Evolutionary conservation across 2,888 invertebrate genomes (phyloP).

Genomic region (Folsomia manolachei): DNA sequence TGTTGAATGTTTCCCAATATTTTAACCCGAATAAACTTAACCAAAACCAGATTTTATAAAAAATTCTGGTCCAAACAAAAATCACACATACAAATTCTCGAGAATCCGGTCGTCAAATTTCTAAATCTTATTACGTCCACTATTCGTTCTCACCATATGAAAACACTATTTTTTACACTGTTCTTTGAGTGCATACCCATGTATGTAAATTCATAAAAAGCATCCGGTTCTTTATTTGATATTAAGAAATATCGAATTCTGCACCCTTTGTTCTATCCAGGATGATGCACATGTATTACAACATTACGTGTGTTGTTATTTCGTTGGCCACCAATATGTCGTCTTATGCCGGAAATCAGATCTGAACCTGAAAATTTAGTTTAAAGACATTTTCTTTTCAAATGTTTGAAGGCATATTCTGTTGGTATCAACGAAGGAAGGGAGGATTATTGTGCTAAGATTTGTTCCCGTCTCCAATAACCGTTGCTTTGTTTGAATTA

Average conservation of each 20-base stretch:
- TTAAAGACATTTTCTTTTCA: background rate
- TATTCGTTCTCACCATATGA: background rate
- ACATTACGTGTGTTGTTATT: background rate
- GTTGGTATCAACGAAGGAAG: background rate
- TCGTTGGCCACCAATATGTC: too few relatives aligned
- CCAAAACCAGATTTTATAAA: too few relatives aligned
- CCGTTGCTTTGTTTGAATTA: background rate
- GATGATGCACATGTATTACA: too few relatives aligned
- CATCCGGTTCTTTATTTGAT: constrained; percentile 22
- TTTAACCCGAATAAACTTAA: too few relatives aligned
- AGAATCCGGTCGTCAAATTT: too few relatives aligned
- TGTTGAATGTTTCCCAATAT: too few relatives aligned
- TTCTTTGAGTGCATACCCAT: background rate
- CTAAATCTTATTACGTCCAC: background rate
- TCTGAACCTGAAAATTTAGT: constrained; percentile 9
- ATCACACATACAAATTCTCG: too few relatives aligned
- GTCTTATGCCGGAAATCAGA: constrained; percentile 13
- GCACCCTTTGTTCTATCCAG: background rate
- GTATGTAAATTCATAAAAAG: constrained; percentile 7
- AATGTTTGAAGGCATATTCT: background rate
- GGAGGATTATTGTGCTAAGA: background rate
- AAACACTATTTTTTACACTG: too few relatives aligned
- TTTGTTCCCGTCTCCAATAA: too few relatives aligned
- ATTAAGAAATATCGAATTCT: constrained; percentile 5
- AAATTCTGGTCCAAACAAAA: too few relatives aligned